Evolutionary conservation across 2,888 invertebrate species (phyloP).

Genomic region (Pandemis corylana): DNA sequence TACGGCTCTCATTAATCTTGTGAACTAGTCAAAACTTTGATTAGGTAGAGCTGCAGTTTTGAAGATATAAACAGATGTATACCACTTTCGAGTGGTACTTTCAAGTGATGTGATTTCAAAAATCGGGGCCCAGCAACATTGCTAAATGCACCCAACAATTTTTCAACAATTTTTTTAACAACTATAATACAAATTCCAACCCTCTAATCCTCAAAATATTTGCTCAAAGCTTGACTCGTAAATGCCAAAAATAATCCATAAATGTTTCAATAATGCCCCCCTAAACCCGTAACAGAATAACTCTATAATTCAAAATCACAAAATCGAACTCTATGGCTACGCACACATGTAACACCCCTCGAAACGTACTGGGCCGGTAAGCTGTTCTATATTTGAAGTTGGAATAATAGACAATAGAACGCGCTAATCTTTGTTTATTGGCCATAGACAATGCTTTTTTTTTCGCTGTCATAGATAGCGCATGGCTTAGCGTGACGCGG

Average conservation of each 20-base stretch:
- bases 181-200: not conserved
- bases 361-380: not conserved
- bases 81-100: too few species aligned
- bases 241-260: not conserved
- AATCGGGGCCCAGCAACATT: too few species aligned
- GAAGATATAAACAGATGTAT: too few species aligned
- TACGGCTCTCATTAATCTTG: too few species aligned
- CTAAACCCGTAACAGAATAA: not conserved
- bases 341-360: not conserved
- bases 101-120: too few species aligned
- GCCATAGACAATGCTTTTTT: constrained; percentile 4
- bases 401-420: not conserved
- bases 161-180: not conserved
- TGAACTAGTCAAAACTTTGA: too few species aligned
- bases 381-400: not conserved
- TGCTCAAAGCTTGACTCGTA: not conserved
- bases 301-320: not conserved
- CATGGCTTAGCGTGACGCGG: not conserved
- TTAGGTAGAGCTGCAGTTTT: too few species aligned
- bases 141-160: too few species aligned
- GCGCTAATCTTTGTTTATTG: constrained; percentile 4
- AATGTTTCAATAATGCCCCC: not conserved
- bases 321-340: not conserved
- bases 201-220: constrained; percentile 3
- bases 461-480: not conserved